Conservation (phyloP, 1,140 invertebrate species). For the Drosophila santomea region DNA sequence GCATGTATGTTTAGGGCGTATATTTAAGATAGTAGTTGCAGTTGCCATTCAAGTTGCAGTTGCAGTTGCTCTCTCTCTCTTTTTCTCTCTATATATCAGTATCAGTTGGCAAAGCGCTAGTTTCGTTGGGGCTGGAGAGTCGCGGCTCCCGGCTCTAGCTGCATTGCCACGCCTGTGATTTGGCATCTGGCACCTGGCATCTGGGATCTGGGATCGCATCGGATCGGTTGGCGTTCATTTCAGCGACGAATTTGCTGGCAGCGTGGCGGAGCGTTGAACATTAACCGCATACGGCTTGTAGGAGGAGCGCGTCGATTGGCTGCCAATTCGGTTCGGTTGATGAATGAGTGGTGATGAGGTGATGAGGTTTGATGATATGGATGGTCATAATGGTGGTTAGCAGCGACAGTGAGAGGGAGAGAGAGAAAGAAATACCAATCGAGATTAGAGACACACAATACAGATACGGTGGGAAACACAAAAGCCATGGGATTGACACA, state of each 20-base stretch:
- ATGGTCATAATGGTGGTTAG: conserved; percentile 40
- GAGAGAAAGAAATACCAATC: conserved; percentile 72
- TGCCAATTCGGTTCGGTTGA: conserved; percentile 35
- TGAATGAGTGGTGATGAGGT: neutral
- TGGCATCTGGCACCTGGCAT: conserved; percentile 16
- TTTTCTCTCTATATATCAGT: neutral
- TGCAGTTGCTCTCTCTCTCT: neutral
- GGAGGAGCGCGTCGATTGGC: conserved; percentile 89
- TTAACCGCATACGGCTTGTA: conserved; percentile 88
- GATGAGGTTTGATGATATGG: conserved; percentile 30
- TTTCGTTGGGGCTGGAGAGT: conserved; percentile 13
- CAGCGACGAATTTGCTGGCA: conserved; percentile 88
- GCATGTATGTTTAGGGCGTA: conserved; percentile 44
- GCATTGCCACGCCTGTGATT: conserved; percentile 1
- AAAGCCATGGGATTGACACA: conserved; percentile 10
- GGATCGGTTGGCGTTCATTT: conserved; percentile 55
- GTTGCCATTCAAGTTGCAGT: conserved; percentile 18
- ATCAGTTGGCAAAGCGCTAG: conserved; percentile 7
- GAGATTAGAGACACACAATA: conserved; percentile 58
- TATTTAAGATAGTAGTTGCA: conserved; percentile 64
- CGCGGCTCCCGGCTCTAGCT: conserved; percentile 2
- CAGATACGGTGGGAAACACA: conserved; percentile 26
- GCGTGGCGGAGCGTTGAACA: conserved; percentile 89
- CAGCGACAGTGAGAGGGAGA: conserved; percentile 36
- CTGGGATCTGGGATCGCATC: neutral